These are phyloP conservation scores for Gryllus bimaculatus DNA, from an alignment of 1,140 invertebrate species.

Conservation along the genomic window DNA sequence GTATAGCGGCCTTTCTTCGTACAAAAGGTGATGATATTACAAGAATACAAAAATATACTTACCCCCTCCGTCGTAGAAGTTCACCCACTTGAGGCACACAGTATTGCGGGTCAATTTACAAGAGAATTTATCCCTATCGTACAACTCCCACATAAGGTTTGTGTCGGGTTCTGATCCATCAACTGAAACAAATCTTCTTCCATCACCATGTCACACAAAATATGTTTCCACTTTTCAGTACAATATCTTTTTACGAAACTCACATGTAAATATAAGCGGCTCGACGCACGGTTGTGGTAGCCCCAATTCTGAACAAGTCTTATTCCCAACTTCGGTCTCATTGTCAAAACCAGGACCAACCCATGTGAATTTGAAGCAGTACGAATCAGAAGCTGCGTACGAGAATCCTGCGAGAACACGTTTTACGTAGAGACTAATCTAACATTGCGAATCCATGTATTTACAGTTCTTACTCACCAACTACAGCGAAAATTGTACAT, in stretches of 20 bases:
- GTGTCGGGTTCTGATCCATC: neutral
- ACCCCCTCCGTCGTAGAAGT: neutral
- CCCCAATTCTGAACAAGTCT: neutral
- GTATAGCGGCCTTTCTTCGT: too few species aligned
- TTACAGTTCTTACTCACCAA: neutral
- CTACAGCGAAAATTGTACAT: neutral
- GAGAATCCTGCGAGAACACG: neutral
- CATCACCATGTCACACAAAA: neutral
- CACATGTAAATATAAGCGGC: neutral
- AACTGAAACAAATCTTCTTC: neutral
- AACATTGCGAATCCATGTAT: neutral
- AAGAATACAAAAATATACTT: neutral
- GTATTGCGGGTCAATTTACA: neutral
- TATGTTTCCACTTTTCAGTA: neutral
- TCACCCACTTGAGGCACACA: neutral
- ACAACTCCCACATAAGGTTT: neutral
- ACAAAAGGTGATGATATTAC: too few species aligned
- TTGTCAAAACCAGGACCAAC: neutral
- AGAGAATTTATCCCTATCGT: neutral
- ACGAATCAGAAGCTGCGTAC: neutral
- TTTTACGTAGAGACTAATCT: neutral
- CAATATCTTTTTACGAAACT: neutral
- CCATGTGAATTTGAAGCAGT: conserved; percentile 16
- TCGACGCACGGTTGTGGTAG: neutral
- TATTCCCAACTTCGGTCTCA: neutral